Conservation (phyloP, 2,888 invertebrate genomes). For the Parnassius glacialis region DNA sequence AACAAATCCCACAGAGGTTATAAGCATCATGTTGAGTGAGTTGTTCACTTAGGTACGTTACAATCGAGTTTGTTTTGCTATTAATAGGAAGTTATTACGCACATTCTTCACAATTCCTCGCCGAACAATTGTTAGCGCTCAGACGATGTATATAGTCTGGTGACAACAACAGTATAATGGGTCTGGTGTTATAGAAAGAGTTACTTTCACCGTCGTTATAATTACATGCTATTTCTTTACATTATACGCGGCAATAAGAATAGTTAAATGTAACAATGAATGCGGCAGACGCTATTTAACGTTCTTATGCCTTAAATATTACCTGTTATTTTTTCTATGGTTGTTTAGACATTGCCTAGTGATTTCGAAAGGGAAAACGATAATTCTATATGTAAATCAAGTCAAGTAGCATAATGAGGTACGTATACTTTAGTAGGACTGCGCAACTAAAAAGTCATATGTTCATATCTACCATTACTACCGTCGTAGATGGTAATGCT, state of each 20-base stretch:
- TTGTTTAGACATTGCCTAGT: too few relatives aligned
- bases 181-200: conserved; percentile 13
- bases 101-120: conserved; percentile 13
- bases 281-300: not conserved
- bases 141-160: conserved; percentile 7
- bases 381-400: too few relatives aligned
- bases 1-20: not conserved
- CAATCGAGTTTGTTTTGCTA: conserved; percentile 10
- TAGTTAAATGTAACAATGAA: conserved; percentile 19
- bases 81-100: conserved; percentile 20
- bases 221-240: conserved; percentile 26
- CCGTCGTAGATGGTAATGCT: too few relatives aligned
- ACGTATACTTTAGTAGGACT: too few relatives aligned
- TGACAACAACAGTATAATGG: conserved; percentile 20
- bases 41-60: not conserved
- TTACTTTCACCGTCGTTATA: conserved; percentile 29
- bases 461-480: too few relatives aligned
- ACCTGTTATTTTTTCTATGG: not conserved
- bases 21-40: not conserved
- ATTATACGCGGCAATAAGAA: conserved; percentile 12
- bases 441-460: too few relatives aligned
- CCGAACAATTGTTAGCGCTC: conserved; percentile 16
- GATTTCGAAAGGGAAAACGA: too few relatives aligned
- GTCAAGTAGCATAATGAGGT: too few relatives aligned
- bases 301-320: not conserved